Evolutionary conservation across 2,113 vertebrate species (phyloP), one percentile per base, ranked within the genome.

Genomic region (Rissa tridactyla): DNA sequence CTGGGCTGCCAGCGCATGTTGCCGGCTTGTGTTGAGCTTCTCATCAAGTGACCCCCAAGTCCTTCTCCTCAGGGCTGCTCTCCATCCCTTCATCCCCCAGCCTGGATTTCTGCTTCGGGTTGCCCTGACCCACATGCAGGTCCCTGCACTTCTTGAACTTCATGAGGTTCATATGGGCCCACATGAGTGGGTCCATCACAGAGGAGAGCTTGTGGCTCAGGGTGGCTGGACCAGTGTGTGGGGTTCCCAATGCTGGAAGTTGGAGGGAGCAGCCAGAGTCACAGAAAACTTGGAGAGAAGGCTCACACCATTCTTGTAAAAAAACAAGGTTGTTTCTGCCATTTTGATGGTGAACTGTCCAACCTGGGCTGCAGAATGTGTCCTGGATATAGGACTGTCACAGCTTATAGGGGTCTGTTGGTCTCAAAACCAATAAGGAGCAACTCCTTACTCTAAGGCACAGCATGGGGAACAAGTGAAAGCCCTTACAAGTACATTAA

Each of bases 301-400:
- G 14, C 52, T 82, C 3, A 4, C 30, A 34, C 32, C 2, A 0
- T 49, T 51, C 12, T 60, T n/a, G 11, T 11, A 15, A 69, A 86
- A 38, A 38, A 81, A 19, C 5, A 21, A 47, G 6, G 5, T n/a
- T 18, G 8, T 5, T 38, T 72, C 69, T 94, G 46, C 58, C 12
- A 1, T 36, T 0, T 1, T 34, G 46, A 14, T 0, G 13, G 6
- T 44, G 46, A 68, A 14, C 49, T 54, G 60, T 29, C 38, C 42
- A 6, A 11, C 7, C 32, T 77, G 49, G 44, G 78, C 87, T 70
- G 40, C 26, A 13, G 8, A 22, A 38, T 16, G 23, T 36, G 19
- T 54, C 9, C 61, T 76, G 44, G 49, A 1, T 66, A 3, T 9
- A 29, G 52, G 30, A 20, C 29, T 73, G 32, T 27, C 32, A 11